These are phyloP conservation scores for Hipposideros larvatus DNA, from an alignment of 2,797 vertebrate genomes.

Conservation along the genomic window DNA sequence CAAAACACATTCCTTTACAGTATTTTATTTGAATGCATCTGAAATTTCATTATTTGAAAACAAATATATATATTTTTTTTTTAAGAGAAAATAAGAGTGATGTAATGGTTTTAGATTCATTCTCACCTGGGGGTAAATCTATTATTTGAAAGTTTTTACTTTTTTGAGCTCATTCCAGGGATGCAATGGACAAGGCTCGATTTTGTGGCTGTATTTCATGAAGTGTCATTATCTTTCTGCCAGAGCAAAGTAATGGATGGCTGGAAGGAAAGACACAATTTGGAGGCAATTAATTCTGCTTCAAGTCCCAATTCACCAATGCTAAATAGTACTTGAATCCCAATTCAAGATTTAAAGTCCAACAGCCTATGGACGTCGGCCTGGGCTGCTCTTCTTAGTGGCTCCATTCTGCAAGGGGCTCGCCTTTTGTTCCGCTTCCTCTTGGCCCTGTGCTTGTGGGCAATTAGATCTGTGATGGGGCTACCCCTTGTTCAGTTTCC, in stretches of 20 bases:
- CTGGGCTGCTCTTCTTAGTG: neutral
- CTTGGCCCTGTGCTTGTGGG: neutral
- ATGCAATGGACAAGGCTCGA: slow-evolving; percentile 15
- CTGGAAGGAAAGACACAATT: slow-evolving; percentile 87
- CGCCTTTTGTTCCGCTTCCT: slow-evolving; percentile 47
- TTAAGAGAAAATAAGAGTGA: neutral
- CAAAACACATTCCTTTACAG: neutral
- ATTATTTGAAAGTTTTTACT: slow-evolving; percentile 57
- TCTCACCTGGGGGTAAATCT: neutral
- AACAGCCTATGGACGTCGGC: neutral
- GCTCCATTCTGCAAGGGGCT: neutral
- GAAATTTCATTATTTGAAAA: slow-evolving; percentile 3
- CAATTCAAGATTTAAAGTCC: slow-evolving; percentile 35
- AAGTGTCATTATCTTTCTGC: slow-evolving; percentile 88
- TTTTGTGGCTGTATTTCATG: slow-evolving; percentile 70
- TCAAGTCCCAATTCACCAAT: slow-evolving; percentile 84
- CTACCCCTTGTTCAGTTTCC: neutral
- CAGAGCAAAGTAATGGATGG: slow-evolving; percentile 84
- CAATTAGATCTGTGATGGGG: neutral
- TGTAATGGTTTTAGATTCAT: neutral
- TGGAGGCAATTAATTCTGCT: slow-evolving; percentile 89
- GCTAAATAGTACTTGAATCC: slow-evolving; percentile 84
- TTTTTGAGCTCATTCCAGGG: slow-evolving; percentile 47
- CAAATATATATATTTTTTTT: neutral
- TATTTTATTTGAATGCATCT: neutral